phyloP scores from a whole-genome alignment of 2,888 invertebrate genomes.

The Sarcophaga subvicina region DNA sequence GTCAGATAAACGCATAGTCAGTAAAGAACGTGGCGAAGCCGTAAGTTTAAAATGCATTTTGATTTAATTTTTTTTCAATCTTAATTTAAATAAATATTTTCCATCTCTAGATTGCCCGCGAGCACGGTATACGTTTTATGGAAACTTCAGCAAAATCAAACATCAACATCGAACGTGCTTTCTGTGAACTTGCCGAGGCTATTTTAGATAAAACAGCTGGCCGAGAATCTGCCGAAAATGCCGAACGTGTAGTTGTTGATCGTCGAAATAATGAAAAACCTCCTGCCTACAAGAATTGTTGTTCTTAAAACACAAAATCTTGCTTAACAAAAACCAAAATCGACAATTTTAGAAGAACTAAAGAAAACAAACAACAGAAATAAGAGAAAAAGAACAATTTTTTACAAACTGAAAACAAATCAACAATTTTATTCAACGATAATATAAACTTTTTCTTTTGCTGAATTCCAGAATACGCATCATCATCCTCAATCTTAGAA shows the following conservation, averaged over 20 bases:
- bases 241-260: conserved; percentile 88
- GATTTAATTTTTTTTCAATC: background rate
- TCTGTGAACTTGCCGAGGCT: conserved; percentile 96
- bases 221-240: conserved; percentile 90
- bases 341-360: conserved; percentile 23
- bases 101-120: conserved; percentile 91
- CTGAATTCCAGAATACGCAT: conserved; percentile 46
- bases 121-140: conserved; percentile 98
- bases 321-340: background rate
- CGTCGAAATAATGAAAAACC: conserved; percentile 83
- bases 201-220: conserved; percentile 95
- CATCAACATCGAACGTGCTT: conserved; percentile 97
- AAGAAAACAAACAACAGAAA: conserved; percentile 32
- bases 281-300: conserved; percentile 81
- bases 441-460: conserved; percentile 28
- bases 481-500: conserved; percentile 33
- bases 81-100: conserved; percentile 54
- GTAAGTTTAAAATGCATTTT: conserved; percentile 84
- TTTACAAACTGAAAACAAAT: conserved; percentile 35
- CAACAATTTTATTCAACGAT: conserved; percentile 23
- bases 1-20: conserved; percentile 96
- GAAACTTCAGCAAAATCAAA: conserved; percentile 99
- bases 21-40: conserved; percentile 95
- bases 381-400: conserved; percentile 45
- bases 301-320: conserved; percentile 77